Evolutionary conservation across 2,888 invertebrate species (phyloP), one percentile per base, ranked within the genome.

Genomic region (Uloborus plumipes): DNA sequence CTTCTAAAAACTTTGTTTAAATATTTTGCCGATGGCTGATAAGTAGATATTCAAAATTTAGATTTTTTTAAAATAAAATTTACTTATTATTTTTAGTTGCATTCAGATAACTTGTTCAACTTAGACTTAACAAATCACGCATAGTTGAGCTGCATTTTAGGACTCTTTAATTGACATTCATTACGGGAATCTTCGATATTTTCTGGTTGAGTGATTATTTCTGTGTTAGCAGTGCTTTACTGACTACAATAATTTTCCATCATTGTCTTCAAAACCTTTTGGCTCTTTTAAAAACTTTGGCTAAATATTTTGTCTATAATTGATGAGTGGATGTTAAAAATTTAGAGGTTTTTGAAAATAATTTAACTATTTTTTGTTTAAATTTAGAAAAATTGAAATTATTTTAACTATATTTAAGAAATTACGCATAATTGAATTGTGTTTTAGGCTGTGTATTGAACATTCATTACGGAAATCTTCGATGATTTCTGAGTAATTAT

Each of bases 381-480:
- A 7, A 39, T 39, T 6, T 39, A 7, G 49, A 66, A 61, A 39
- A 9, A 4, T 39, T 4, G 39, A 39, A 39, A 7, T n/a, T 39
- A 7, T 14, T 55, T 53, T 59, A 59, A 49, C n/a, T 59, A n/a
- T 15, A 22, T 31, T 22, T 16, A 16, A 49, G 49, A 55, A 64
- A 20, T n/a, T 49, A 20, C 74, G 51, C 59, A 69, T 81, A 75
- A 74, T 81, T 81, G 64, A 53, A 50, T 55, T 64, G 65, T 81
- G 80, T 81, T 74, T 74, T 74, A 81, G 75, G 80, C 31, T 75
- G 51, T 62, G 67, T 81, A 81, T 75, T 81, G 80, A 81, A 74
- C 80, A 49, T 74, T 73, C 80, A 58, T 70, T 73, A 55, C 47
- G 53, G 22, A 58, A 64, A 50, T 69, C 64, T 47, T 51, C 70